Percentiles rank a stretch among this genome's conserved stretches.
These are phyloP conservation scores for Carlito syrichta DNA, from an alignment of 2,113 vertebrate genomes.

Conservation along the genomic window DNA sequence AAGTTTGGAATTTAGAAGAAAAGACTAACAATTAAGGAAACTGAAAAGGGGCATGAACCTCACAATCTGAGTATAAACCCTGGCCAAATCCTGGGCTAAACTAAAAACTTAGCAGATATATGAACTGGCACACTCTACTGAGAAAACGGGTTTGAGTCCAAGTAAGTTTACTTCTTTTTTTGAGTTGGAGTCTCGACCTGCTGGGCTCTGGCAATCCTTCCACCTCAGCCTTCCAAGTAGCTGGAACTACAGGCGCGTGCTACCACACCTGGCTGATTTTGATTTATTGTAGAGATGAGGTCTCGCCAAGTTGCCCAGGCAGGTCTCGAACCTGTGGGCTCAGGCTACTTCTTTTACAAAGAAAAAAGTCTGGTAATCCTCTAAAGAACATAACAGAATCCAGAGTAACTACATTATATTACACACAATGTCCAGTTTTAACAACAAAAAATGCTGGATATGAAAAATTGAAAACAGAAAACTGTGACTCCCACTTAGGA, in stretches of 20 bases:
- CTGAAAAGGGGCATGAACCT: background rate
- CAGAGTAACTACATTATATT: background rate
- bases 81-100: background rate
- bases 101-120: background rate
- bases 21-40: background rate
- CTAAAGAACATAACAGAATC: background rate
- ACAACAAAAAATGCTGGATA: background rate
- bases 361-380: background rate
- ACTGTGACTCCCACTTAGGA: background rate
- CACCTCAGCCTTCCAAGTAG: no score
- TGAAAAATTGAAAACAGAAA: background rate
- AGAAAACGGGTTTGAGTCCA: background rate
- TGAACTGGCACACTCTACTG: background rate
- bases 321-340: no score
- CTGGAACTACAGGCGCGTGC: no score
- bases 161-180: background rate
- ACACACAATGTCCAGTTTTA: background rate
- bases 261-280: no score
- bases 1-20: background rate
- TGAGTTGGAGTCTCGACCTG: no score
- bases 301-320: no score
- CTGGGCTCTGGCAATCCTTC: no score
- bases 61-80: background rate
- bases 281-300: no score
- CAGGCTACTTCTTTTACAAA: background rate